These are phyloP conservation scores for Heliconius cydno DNA, from an alignment of 2,888 invertebrate species.

Conservation along the genomic window DNA sequence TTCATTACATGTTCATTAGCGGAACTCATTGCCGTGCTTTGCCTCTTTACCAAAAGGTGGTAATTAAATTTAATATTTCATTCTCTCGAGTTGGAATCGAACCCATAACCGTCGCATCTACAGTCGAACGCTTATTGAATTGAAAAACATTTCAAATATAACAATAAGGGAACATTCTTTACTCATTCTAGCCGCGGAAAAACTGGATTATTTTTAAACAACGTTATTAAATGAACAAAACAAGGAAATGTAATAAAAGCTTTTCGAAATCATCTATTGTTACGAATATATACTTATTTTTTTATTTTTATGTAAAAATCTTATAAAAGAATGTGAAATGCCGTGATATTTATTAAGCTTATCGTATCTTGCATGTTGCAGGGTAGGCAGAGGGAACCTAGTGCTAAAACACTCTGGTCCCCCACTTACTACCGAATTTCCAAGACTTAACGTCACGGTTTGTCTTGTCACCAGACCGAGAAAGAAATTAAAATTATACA, in stretches of 20 bases:
- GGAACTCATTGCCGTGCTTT: no score
- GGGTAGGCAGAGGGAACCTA: not conserved
- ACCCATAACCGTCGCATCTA: no score
- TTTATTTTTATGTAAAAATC: not conserved
- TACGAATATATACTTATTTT: not conserved
- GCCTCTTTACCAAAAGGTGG: no score
- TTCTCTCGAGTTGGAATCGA: no score
- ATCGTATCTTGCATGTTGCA: not conserved
- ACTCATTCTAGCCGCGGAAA: not conserved
- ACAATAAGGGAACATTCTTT: not conserved
- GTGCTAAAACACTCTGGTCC: not conserved
- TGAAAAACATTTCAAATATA: not conserved
- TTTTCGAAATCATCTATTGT: not conserved
- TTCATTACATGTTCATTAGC: not conserved
- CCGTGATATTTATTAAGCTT: not conserved
- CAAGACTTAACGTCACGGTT: not conserved
- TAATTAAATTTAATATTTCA: no score
- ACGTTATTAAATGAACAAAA: constrained; percentile 12
- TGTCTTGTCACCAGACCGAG: not conserved
- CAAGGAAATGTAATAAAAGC: constrained; percentile 4
- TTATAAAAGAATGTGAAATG: not conserved
- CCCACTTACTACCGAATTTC: not conserved
- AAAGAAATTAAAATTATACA: not conserved
- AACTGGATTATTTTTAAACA: constrained; percentile 16
- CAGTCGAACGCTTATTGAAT: not conserved